Evolutionary conservation across 2,113 vertebrate genomes (phyloP).

Genomic region (Pangasianodon hypophthalmus): DNA sequence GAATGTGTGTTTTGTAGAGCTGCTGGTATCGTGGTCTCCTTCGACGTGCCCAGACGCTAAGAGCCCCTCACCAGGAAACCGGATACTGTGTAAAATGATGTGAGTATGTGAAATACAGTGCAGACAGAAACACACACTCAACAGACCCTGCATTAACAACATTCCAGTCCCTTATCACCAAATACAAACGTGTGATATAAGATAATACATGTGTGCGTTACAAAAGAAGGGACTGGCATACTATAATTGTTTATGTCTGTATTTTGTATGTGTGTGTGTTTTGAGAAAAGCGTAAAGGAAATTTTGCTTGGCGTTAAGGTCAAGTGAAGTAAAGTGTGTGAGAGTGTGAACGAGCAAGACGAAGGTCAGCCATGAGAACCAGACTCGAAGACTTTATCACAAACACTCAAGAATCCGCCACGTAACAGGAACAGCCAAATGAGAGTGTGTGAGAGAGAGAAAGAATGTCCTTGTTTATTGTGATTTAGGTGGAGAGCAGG

Average conservation of each 20-base stretch:
- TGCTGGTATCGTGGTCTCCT: slow-evolving; percentile 48
- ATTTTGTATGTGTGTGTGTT: slow-evolving; percentile 20
- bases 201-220: slow-evolving; percentile 4
- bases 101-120: slow-evolving; percentile 46
- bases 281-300: slow-evolving; percentile 23
- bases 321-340: slow-evolving; percentile 31
- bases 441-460: slow-evolving; percentile 1
- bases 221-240: background rate
- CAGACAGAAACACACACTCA: slow-evolving; percentile 49
- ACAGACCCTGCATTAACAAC: slow-evolving; percentile 39
- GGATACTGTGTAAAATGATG: slow-evolving; percentile 59
- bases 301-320: slow-evolving; percentile 36
- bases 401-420: slow-evolving; percentile 33
- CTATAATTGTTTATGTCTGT: slow-evolving; percentile 8
- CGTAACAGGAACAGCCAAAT: slow-evolving; percentile 16
- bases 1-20: slow-evolving; percentile 8
- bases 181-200: slow-evolving; percentile 25
- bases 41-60: slow-evolving; percentile 33
- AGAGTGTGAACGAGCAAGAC: slow-evolving; percentile 15
- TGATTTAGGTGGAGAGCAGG: slow-evolving; percentile 16
- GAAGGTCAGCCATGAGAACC: slow-evolving; percentile 57
- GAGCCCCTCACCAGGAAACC: slow-evolving; percentile 56
- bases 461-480: slow-evolving; percentile 20
- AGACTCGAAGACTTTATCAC: slow-evolving; percentile 51
- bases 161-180: slow-evolving; percentile 49